Evolutionary conservation across 2,888 invertebrate species (phyloP).

Genomic region (Julus scanicus): DNA sequence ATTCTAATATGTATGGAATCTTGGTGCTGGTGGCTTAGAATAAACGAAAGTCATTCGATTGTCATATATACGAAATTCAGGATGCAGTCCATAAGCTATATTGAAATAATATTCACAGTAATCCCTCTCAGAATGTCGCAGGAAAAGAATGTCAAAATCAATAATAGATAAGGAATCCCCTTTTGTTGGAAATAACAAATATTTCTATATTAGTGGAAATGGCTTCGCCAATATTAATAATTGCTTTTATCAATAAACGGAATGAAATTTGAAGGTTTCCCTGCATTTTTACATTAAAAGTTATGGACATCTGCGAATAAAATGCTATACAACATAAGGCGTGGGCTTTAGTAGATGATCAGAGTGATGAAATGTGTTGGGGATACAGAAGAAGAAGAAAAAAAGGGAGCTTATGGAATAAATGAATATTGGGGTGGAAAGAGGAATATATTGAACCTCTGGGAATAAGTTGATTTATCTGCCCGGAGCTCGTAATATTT

Average conservation of each 20-base stretch:
- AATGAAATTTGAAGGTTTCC: conserved; percentile 36
- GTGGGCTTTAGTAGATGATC: not conserved
- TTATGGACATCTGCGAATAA: not conserved
- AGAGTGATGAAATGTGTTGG: not conserved
- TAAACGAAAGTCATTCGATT: not conserved
- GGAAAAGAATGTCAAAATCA: conserved; percentile 17
- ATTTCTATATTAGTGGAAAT: conserved; percentile 27
- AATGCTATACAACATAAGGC: not conserved
- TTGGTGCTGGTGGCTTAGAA: not conserved
- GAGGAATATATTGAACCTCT: conserved; percentile 22
- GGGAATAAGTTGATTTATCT: conserved; percentile 32
- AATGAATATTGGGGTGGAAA: conserved; percentile 39
- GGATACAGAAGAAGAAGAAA: not conserved
- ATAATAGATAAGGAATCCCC: conserved; percentile 1
- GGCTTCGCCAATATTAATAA: conserved; percentile 31
- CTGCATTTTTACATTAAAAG: conserved; percentile 28
- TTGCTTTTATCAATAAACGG: conserved; percentile 36
- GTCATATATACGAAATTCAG: not conserved
- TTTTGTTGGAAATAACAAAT: not conserved
- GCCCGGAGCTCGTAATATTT: conserved; percentile 40
- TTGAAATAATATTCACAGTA: conserved; percentile 17
- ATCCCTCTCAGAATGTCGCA: not conserved
- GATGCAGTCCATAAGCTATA: not conserved
- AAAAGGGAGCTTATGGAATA: conserved; percentile 43
- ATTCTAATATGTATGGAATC: not conserved